Evolutionary conservation across 2,113 vertebrate genomes (phyloP).

Genomic region (Etia nguti): DNA sequence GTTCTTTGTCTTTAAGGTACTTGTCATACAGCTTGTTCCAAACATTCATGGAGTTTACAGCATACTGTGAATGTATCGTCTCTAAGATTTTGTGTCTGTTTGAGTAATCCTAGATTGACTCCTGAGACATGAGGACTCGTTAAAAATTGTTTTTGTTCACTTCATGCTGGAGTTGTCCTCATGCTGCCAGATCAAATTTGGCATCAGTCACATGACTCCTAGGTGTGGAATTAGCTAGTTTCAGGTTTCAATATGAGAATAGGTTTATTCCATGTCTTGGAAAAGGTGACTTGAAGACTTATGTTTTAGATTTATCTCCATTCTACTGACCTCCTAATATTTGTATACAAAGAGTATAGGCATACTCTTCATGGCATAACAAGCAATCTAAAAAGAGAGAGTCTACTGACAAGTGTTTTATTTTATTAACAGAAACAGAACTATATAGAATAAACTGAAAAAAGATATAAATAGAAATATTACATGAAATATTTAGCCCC

Average conservation of each 20-base stretch:
- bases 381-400: neutral
- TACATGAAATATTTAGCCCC: neutral
- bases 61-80: neutral
- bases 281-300: neutral
- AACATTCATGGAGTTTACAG: neutral
- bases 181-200: neutral
- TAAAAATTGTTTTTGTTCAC: neutral
- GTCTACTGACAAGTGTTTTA: neutral
- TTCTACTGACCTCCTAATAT: neutral
- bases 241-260: neutral
- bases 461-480: neutral
- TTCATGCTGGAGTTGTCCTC: neutral
- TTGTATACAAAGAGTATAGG: neutral
- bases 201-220: neutral
- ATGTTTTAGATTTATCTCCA: neutral
- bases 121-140: neutral
- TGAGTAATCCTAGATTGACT: neutral
- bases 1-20: neutral
- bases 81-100: neutral
- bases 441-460: neutral
- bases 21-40: neutral
- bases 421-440: neutral
- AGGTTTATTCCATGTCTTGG: neutral
- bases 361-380: neutral
- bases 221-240: neutral